Evolutionary conservation across 2,888 invertebrate genomes (phyloP).

Genomic region (Cerceris rybyensis): DNA sequence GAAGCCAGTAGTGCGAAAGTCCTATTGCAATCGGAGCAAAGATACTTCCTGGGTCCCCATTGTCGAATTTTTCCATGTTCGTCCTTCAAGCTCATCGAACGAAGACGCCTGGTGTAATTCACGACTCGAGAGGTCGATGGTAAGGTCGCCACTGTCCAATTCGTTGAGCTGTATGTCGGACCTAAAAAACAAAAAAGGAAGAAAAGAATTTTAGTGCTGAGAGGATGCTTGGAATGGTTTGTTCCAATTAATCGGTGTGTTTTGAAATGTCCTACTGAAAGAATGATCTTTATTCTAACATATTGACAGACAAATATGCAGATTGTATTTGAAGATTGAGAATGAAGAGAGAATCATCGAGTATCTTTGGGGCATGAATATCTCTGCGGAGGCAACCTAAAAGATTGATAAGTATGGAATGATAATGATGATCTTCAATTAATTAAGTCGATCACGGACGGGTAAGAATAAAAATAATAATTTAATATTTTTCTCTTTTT

Average conservation of each 20-base stretch:
- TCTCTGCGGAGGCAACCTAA: too few relatives aligned
- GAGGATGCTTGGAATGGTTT: not conserved
- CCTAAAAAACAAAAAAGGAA: constrained; percentile 64
- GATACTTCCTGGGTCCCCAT: constrained; percentile 71
- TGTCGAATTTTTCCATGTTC: constrained; percentile 30
- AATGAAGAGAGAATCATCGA: too few relatives aligned
- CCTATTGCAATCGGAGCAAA: constrained; percentile 73
- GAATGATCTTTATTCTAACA: too few relatives aligned
- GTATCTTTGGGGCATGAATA: too few relatives aligned
- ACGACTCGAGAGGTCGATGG: constrained; percentile 68
- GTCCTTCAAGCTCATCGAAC: constrained; percentile 68
- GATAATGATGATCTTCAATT: too few relatives aligned
- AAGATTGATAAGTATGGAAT: too few relatives aligned
- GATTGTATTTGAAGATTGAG: too few relatives aligned
- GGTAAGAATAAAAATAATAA: too few relatives aligned
- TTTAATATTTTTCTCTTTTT: too few relatives aligned
- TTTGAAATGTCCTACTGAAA: too few relatives aligned
- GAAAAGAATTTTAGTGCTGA: constrained; percentile 17
- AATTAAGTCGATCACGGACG: too few relatives aligned
- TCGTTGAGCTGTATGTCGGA: constrained; percentile 71
- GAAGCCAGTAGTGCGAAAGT: constrained; percentile 74
- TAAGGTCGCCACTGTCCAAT: constrained; percentile 74
- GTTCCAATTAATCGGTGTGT: not conserved
- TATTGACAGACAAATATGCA: too few relatives aligned
- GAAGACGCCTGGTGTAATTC: constrained; percentile 63